These are phyloP conservation scores for Poeciliopsis infans DNA, from an alignment of 2,797 vertebrate genomes.

Conservation along the genomic window DNA sequence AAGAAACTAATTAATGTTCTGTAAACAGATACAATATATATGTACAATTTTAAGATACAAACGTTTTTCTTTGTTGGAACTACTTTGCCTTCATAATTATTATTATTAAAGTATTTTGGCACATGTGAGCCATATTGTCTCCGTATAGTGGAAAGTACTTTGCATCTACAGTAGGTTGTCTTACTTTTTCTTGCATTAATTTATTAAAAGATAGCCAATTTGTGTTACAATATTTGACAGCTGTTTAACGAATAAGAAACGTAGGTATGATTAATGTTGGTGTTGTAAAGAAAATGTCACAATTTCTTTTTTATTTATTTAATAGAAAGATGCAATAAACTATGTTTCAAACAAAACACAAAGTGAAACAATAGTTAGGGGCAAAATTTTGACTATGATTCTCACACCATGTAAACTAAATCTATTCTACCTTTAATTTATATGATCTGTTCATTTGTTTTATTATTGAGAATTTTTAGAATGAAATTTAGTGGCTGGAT, in stretches of 20 bases:
- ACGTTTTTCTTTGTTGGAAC: conserved; percentile 44
- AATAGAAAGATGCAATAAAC: background rate
- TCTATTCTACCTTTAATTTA: background rate
- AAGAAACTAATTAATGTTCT: background rate
- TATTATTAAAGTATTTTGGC: conserved; percentile 38
- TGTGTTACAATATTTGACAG: conserved; percentile 4
- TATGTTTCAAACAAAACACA: background rate
- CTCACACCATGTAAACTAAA: background rate
- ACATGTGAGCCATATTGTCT: conserved; percentile 5
- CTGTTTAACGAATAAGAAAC: background rate
- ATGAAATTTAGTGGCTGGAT: background rate
- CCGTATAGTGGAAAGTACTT: conserved; percentile 14
- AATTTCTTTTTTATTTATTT: background rate
- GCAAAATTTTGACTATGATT: background rate
- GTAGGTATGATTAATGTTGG: conserved; percentile 7
- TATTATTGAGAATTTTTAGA: background rate
- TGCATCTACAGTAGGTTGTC: conserved; percentile 16
- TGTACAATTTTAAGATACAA: conserved; percentile 41
- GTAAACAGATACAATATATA: conserved; percentile 8
- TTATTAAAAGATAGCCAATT: conserved; percentile 19
- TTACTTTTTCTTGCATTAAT: conserved; percentile 26
- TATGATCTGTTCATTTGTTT: background rate
- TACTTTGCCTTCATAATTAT: conserved; percentile 44
- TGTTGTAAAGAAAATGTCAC: background rate
- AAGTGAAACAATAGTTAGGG: background rate